Percentiles rank a stretch among this genome's conserved stretches.
These are phyloP conservation scores for Argyresthia albistria DNA, from an alignment of 2,888 invertebrate genomes.

Conservation along the genomic window DNA sequence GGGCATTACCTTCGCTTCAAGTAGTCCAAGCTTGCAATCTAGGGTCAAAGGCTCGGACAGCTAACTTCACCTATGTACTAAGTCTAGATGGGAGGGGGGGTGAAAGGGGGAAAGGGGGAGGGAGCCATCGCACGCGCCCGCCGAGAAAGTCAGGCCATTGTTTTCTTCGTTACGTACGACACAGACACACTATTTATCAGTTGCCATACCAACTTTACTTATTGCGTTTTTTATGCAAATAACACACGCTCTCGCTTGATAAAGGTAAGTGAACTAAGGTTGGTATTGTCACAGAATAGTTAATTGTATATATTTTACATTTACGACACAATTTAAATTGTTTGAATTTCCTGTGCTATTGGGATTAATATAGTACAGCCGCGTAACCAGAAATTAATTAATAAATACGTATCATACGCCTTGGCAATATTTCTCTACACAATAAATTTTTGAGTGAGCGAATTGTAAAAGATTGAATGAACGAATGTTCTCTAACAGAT, in stretches of 20 bases:
- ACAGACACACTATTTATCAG: constrained; percentile 42
- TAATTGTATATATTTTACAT: no score
- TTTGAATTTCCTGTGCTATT: no score
- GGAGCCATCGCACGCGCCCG: constrained; percentile 33
- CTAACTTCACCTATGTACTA: constrained; percentile 9
- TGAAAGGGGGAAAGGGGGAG: constrained; percentile 19
- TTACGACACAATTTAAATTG: no score
- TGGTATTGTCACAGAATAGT: no score
- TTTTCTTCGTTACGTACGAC: constrained; percentile 64
- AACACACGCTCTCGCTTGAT: constrained; percentile 4
- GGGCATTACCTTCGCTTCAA: constrained; percentile 19
- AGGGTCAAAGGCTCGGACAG: constrained; percentile 63
- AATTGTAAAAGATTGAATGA: no score
- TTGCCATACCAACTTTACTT: constrained; percentile 28
- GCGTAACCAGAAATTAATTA: no score
- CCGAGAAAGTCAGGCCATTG: constrained; percentile 60
- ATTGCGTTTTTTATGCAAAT: constrained; percentile 54
- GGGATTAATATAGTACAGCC: no score
- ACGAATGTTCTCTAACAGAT: no score
- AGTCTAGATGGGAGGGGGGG: constrained; percentile 13
- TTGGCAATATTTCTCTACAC: no score
- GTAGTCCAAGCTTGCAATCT: constrained; percentile 43
- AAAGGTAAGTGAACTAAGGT: background rate
- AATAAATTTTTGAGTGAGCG: no score
- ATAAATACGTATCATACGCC: no score